Percentiles rank a stretch among this genome's conserved stretches.
phyloP scores from a whole-genome alignment of 2,888 invertebrate species.

The Cerastis leucographa region DNA sequence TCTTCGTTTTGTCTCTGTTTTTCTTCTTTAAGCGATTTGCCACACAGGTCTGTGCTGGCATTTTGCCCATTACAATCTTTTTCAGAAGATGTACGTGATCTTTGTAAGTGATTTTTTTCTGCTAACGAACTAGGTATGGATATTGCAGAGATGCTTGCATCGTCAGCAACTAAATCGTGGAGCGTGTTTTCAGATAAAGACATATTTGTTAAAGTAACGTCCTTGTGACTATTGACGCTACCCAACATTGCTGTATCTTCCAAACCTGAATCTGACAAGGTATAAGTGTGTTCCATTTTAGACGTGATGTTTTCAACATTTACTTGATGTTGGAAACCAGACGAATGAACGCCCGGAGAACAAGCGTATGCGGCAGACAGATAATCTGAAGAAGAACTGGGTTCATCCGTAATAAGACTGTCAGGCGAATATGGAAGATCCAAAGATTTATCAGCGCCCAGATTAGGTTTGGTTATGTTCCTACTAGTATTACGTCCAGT shows the following conservation, averaged over 20 bases:
- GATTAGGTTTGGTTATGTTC: slow-evolving; percentile 60
- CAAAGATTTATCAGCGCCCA: slow-evolving; percentile 69
- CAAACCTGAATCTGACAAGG: slow-evolving; percentile 87
- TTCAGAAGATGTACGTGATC: slow-evolving; percentile 67
- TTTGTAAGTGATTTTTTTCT: slow-evolving; percentile 70
- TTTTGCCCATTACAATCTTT: slow-evolving; percentile 69
- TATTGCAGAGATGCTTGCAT: slow-evolving; percentile 73
- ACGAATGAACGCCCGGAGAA: slow-evolving; percentile 78
- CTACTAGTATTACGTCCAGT: slow-evolving; percentile 59
- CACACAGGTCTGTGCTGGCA: slow-evolving; percentile 69
- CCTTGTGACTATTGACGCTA: slow-evolving; percentile 82
- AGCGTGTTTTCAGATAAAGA: slow-evolving; percentile 86
- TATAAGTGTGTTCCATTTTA: slow-evolving; percentile 85
- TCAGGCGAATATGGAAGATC: slow-evolving; percentile 83
- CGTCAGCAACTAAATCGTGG: slow-evolving; percentile 82
- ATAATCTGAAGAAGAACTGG: slow-evolving; percentile 86
- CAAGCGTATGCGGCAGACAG: slow-evolving; percentile 83
- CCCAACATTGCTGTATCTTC: slow-evolving; percentile 85
- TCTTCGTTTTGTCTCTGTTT: slow-evolving; percentile 92
- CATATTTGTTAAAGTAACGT: slow-evolving; percentile 82
- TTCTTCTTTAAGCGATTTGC: slow-evolving; percentile 88
- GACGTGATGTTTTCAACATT: slow-evolving; percentile 77
- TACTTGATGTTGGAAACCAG: slow-evolving; percentile 74
- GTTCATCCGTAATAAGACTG: slow-evolving; percentile 84
- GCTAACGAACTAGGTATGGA: slow-evolving; percentile 71